Conservation (phyloP, 2,797 vertebrate species). For the Parambassis ranga region DNA sequence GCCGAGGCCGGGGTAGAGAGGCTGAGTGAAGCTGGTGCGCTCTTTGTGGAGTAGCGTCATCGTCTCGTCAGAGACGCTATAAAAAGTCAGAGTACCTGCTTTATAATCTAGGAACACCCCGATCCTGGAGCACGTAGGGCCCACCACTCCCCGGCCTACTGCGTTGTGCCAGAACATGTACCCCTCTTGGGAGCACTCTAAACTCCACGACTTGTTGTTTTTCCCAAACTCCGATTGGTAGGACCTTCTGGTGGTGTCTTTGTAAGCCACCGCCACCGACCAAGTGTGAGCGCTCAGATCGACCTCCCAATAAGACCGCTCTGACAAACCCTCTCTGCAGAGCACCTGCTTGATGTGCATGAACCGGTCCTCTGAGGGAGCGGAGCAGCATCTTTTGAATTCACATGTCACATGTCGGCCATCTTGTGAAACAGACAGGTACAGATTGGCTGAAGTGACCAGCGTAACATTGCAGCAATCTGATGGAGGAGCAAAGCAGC, state of each 20-base stretch:
- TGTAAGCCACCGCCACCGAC: slow-evolving; percentile 21
- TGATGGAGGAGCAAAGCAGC: background rate
- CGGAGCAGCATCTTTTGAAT: rapidly evolving
- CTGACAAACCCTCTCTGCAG: slow-evolving; percentile 23
- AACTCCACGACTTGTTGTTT: slow-evolving; percentile 16
- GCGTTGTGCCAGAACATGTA: background rate
- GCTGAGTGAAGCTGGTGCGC: background rate
- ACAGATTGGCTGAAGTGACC: rapidly evolving
- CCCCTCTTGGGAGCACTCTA: rapidly evolving
- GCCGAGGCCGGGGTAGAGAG: slow-evolving; percentile 14
- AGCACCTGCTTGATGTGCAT: background rate
- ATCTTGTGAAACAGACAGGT: rapidly evolving
- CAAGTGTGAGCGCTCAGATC: background rate
- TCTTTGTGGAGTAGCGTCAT: slow-evolving; percentile 21
- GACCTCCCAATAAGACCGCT: slow-evolving; percentile 41
- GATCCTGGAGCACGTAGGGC: rapidly evolving
- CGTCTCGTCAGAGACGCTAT: background rate
- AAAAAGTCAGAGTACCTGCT: slow-evolving; percentile 15
- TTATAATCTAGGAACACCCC: slow-evolving; percentile 8
- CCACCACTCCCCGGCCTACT: rapidly evolving
- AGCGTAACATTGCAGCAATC: slow-evolving; percentile 8
- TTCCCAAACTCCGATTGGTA: background rate
- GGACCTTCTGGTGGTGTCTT: background rate
- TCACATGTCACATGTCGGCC: rapidly evolving
- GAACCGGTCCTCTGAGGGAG: background rate